These are phyloP conservation scores for Ectobius pallidus DNA, from an alignment of 2,888 invertebrate species.

Conservation along the genomic window DNA sequence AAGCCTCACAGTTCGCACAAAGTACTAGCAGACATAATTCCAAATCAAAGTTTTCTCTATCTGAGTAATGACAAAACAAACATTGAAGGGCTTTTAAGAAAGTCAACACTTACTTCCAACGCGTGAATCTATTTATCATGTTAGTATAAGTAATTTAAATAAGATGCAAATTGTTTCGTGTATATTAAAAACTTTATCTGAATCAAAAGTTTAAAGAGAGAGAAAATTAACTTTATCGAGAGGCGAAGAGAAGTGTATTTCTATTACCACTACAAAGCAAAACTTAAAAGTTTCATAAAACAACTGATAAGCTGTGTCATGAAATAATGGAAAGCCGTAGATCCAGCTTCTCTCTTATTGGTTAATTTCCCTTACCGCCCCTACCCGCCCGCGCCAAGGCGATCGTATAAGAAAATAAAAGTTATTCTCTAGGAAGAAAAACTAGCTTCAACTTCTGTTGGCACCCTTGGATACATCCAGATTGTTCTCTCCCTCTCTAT, in stretches of 20 bases:
- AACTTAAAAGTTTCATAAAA: conserved; percentile 20
- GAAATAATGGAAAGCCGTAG: conserved; percentile 7
- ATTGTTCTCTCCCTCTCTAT: not conserved
- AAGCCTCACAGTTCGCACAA: too few species aligned
- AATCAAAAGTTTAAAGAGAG: not conserved
- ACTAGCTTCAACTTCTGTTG: not conserved
- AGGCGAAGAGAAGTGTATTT: not conserved
- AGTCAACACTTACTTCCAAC: too few species aligned
- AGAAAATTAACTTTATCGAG: conserved; percentile 20
- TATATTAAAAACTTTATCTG: not conserved
- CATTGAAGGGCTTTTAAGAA: too few species aligned
- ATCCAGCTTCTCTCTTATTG: conserved; percentile 8
- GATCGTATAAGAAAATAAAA: conserved; percentile 17
- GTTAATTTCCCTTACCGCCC: conserved; percentile 12
- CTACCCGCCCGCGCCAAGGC: not conserved
- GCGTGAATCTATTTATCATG: too few species aligned
- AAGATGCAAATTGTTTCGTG: not conserved
- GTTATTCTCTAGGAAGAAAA: conserved; percentile 8
- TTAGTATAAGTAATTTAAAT: conserved; percentile 27
- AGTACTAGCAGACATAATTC: too few species aligned
- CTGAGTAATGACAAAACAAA: too few species aligned
- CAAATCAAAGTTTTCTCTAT: too few species aligned
- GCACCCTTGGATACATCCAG: not conserved
- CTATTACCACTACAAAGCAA: conserved; percentile 8
- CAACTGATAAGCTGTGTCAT: conserved; percentile 15